Evolutionary conservation across 2,888 invertebrate species (phyloP), one percentile per base, ranked within the genome.

Genomic region (Limnephilus rhombicus): DNA sequence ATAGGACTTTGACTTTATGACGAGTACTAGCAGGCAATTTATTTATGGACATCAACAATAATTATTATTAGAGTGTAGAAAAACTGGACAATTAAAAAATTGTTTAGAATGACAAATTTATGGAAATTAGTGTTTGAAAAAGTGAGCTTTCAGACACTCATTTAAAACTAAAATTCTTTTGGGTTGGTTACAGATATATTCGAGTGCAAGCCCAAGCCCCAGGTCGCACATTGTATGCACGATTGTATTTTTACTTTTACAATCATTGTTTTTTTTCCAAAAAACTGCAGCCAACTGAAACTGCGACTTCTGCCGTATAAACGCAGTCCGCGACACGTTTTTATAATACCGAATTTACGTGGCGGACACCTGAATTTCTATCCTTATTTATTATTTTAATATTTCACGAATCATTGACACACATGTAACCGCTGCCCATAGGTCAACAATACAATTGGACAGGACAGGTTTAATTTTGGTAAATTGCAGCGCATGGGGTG

Each of bases 171-270:
- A 31, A 45, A 45, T 45, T 45, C 11, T 45, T 11, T 45, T 12
- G 45, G 45, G 45, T 45, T 45, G 45, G 12, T 45, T 45, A 45
- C 12, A 45, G 68, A 24, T 68, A 5, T 9, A n/a, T 68, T 68
- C 7, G 9, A 24, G n/a, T 68, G n/a, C 68, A 68, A 68, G 68
- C 68, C 68, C 68, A 68, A 68, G 68, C 68, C 24, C 29, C 34
- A 13, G 13, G 31, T 82, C 82, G 31, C 9, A 41, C 83, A 83
- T 68, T 68, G 83, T 83, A 37, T 37, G 83, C 83, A 24, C 37
- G 83, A 18, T 34, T 34, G 37, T 83, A 83, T 83, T 83, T 83
- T 83, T 83, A 83, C 83, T 83, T 83, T 83, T 24, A 37, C 24
- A 18, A 18, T 34, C 13, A 12, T 83, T 41, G 34, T 34, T 34